Conservation (phyloP, 2,888 invertebrate species). For the Limnephilus rhombicus region DNA sequence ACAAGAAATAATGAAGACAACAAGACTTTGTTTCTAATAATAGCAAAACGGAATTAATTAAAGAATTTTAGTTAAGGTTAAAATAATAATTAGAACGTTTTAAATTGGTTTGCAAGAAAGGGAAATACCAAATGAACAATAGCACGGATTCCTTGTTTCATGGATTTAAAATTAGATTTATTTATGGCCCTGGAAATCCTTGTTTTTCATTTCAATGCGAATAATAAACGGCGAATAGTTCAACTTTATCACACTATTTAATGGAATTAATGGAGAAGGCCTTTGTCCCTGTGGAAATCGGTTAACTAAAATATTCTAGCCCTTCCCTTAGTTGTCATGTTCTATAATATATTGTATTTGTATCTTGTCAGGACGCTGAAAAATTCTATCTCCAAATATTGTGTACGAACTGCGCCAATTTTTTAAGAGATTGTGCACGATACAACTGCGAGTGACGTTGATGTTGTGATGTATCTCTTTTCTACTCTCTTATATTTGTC, state of each 20-base stretch:
- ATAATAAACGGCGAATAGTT: not conserved
- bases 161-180: not conserved
- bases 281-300: not conserved
- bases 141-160: not conserved
- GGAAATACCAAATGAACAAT: not conserved
- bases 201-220: not conserved
- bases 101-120: not conserved
- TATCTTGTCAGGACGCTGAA: not conserved
- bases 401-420: not conserved
- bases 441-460: not conserved
- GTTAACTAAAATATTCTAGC: not conserved
- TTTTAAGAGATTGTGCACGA: not conserved
- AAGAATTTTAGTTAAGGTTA: not conserved
- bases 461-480: no score
- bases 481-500: no score
- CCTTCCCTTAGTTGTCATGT: not conserved
- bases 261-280: not conserved
- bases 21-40: not conserved
- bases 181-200: not conserved
- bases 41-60: not conserved
- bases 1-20: not conserved
- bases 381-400: not conserved
- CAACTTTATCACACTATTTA: not conserved
- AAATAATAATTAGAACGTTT: not conserved
- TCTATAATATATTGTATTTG: conserved; percentile 1